Evolutionary conservation across 2,888 invertebrate genomes (phyloP), one percentile per base, ranked within the genome.

Genomic region (Oscheius sp.): DNA sequence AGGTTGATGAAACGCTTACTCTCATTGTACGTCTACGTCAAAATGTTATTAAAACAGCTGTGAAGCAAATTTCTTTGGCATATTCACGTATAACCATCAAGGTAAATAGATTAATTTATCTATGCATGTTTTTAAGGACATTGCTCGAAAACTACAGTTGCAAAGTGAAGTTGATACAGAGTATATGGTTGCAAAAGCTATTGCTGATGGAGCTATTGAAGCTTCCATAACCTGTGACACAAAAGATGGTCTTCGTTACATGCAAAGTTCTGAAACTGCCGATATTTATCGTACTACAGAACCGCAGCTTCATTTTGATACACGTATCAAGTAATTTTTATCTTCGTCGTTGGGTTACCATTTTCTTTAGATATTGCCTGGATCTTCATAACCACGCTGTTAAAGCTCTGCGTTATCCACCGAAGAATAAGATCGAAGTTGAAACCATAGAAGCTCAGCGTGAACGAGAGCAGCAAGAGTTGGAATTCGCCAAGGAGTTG

Each of bases 401-500:
- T 29, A 76, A 99, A 90, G 98, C 99, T 0, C 97, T 99, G 96
- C 92, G 99, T 82, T 99, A 97, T 91, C 99, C 99, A 23, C 98
- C 98, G 89, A 95, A 97, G 0, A 98, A 98, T 91, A 97, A 97
- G 23, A 96, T 96, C 88, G 97, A 98, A 89, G 91, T 98, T 75
- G 99, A 99, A 89, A 84, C 83, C 25, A 86, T 86, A 49, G 88
- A 89, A 73, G 74, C 73, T 18, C 73, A 86, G 69, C 78, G 87
- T 27, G 86, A 88, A 66, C 76, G 87, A 5, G 88, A 87, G 68
- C 83, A 80, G 69, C 78, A 98, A 90, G 99, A 99, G 90, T 91
- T 99, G 87, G 99, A 99, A 89, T 91, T 97, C 85, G 99, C 99
- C n/a, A 99, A 98, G 90, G 98, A 99, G 91, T 96, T 99, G 94